Conservation (phyloP, 2,113 vertebrate species). For the Zootoca vivipara region DNA sequence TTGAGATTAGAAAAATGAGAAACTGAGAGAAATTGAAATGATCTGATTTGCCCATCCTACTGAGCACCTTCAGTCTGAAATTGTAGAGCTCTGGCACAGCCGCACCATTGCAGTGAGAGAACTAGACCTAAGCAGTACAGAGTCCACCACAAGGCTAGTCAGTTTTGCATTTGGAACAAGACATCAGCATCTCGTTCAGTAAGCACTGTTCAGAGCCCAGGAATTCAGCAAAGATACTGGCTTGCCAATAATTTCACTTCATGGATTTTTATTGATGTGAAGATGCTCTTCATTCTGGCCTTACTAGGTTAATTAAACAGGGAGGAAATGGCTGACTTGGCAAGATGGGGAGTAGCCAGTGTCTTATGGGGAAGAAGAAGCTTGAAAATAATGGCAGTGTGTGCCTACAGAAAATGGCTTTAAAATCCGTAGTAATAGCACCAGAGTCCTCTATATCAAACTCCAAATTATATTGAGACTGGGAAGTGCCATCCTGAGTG, state of each 20-base stretch:
- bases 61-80: too few species aligned
- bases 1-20: too few species aligned
- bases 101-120: not conserved
- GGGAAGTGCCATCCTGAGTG: not conserved
- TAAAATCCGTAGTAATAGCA: not conserved
- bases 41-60: too few species aligned
- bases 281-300: not conserved
- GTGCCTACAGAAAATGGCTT: not conserved
- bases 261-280: conserved; percentile 14
- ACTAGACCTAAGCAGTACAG: not conserved
- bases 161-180: conserved; percentile 9
- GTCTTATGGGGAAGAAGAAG: not conserved
- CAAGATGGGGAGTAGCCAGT: conserved; percentile 9
- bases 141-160: not conserved
- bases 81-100: not conserved
- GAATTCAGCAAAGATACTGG: conserved; percentile 8
- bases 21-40: too few species aligned
- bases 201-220: not conserved
- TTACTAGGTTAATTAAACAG: conserved; percentile 18
- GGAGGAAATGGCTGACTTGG: conserved; percentile 1
- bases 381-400: conserved; percentile 9
- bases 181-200: not conserved
- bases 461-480: not conserved
- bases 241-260: conserved; percentile 14
- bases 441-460: not conserved